Conservation (phyloP, 2,113 vertebrate species). For the Labeo catla region DNA sequence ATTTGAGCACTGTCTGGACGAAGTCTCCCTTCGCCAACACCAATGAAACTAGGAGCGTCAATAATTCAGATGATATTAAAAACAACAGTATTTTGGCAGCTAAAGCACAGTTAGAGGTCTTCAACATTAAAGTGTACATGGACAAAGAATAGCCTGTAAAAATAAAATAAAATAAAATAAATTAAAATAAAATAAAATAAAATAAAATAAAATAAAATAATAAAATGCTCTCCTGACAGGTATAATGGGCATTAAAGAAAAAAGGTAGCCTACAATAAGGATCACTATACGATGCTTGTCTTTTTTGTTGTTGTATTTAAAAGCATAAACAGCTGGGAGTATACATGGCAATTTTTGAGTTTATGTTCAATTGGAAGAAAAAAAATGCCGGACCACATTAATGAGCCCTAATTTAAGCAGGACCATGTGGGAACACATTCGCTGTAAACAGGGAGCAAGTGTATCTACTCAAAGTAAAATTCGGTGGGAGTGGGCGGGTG, state of each 20-base stretch:
- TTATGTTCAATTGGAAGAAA: background rate
- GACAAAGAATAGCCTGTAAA: no score
- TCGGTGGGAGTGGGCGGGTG: background rate
- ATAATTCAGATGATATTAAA: no score
- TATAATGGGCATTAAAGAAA: no score
- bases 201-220: background rate
- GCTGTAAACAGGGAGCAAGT: background rate
- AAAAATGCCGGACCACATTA: background rate
- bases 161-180: background rate
- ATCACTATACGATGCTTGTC: background rate
- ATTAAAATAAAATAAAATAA: background rate
- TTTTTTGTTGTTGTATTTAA: background rate
- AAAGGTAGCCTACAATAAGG: background rate
- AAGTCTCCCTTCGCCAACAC: background rate
- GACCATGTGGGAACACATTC: background rate
- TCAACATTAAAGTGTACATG: no score
- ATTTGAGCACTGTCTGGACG: background rate
- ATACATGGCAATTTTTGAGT: background rate
- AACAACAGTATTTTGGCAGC: no score
- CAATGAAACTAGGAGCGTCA: background rate
- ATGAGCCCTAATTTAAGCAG: background rate
- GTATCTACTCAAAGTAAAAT: background rate
- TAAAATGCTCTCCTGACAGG: no score
- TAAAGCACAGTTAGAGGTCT: no score
- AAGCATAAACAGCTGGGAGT: background rate